Conservation (phyloP, 2,888 invertebrate species). For the Drosophila formosana region DNA sequence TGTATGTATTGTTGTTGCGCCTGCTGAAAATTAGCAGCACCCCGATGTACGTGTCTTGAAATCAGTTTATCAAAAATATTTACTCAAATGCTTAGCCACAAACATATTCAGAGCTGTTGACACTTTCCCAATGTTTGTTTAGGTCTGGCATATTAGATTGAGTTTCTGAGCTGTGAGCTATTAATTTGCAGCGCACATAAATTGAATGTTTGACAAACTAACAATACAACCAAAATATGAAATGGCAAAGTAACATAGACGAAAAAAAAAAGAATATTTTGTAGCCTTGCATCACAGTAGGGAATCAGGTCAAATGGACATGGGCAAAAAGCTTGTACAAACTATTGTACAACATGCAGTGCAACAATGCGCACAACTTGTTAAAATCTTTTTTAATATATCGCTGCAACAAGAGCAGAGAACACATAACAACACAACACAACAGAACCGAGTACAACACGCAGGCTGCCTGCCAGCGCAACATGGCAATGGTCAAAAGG, state of each 20-base stretch:
- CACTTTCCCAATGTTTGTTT: constrained; percentile 68
- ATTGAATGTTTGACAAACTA: constrained; percentile 2
- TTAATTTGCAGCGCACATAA: constrained; percentile 38
- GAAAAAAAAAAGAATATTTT: constrained; percentile 16
- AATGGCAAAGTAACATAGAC: not conserved
- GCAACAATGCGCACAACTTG: constrained; percentile 61
- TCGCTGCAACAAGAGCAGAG: constrained; percentile 34
- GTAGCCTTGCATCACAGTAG: constrained; percentile 36
- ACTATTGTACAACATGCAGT: constrained; percentile 58
- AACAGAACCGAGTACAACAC: constrained; percentile 39
- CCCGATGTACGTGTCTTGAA: constrained; percentile 48
- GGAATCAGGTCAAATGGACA: constrained; percentile 73
- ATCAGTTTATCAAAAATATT: constrained; percentile 77
- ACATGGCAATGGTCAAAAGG: constrained; percentile 49
- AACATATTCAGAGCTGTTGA: constrained; percentile 65
- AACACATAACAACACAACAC: constrained; percentile 36
- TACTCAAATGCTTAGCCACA: constrained; percentile 68
- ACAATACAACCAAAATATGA: constrained; percentile 4
- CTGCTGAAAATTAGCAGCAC: constrained; percentile 68
- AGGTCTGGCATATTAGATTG: constrained; percentile 44
- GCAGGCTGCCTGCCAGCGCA: constrained; percentile 40
- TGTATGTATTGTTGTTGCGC: constrained; percentile 12
- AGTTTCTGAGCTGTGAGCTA: constrained; percentile 38
- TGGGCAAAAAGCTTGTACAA: constrained; percentile 68
- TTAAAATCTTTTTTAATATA: constrained; percentile 55